A percentile compares a stretch with the other conserved stretches of the same genome.
These are phyloP conservation scores for Andricus quercusramuli DNA, from an alignment of 2,888 invertebrate genomes.

Conservation along the genomic window DNA sequence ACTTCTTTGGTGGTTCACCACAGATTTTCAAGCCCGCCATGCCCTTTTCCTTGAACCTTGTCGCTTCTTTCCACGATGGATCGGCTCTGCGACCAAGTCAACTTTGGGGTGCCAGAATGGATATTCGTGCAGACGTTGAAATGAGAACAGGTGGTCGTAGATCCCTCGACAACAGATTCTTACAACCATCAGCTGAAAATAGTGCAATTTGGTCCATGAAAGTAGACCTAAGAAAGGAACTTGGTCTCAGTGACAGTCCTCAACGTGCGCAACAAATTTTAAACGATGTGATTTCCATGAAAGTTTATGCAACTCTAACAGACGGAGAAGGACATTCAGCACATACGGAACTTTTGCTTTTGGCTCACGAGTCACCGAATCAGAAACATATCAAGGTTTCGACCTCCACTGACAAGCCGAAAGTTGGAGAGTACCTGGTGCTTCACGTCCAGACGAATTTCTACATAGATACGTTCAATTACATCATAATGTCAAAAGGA, in stretches of 20 bases:
- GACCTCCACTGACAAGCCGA: conserved; percentile 90
- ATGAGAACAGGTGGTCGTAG: conserved; percentile 84
- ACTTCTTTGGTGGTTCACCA: conserved; percentile 93
- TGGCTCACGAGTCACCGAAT: conserved; percentile 90
- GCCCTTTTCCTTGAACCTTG: conserved; percentile 90
- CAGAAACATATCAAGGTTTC: conserved; percentile 91
- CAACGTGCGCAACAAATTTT: conserved; percentile 83
- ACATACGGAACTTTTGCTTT: conserved; percentile 84
- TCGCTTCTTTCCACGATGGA: conserved; percentile 94
- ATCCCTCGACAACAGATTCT: conserved; percentile 82
- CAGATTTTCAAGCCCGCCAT: conserved; percentile 97
- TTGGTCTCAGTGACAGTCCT: conserved; percentile 82
- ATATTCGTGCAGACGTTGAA: conserved; percentile 84
- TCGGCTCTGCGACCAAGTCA: conserved; percentile 86
- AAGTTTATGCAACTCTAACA: conserved; percentile 84
- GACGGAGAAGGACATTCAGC: conserved; percentile 86
- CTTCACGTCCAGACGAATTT: conserved; percentile 96
- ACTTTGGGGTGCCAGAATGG: conserved; percentile 84
- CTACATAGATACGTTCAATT: conserved; percentile 93
- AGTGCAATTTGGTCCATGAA: conserved; percentile 91
- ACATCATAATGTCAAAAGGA: conserved; percentile 95
- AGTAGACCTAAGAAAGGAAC: conserved; percentile 86
- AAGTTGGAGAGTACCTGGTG: conserved; percentile 95
- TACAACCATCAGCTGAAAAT: conserved; percentile 84
- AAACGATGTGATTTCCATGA: conserved; percentile 84